Evolutionary conservation across 2,888 invertebrate genomes (phyloP), one percentile per base, ranked within the genome.

Genomic region (Caenorhabditis sp.): DNA sequence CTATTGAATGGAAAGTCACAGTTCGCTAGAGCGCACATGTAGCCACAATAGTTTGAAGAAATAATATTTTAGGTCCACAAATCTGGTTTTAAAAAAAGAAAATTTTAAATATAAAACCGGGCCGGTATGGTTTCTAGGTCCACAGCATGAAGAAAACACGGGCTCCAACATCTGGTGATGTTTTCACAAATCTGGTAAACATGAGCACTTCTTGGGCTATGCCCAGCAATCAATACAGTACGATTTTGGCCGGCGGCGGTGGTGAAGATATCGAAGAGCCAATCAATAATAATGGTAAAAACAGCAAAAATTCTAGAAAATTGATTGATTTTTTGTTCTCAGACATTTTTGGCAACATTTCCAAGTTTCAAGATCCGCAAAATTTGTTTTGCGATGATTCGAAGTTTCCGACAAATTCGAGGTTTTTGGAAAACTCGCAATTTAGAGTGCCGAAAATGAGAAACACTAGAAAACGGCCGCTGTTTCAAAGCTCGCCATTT

Each of bases 201-300:
- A 61, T 65, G 65, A 70, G 65, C 58, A 66, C 70, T 17, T 54
- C 49, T 12, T 70, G 70, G 69, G 62, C n/a, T 31, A 1, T 23
- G 4, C 23, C 55, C 5, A 51, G 51, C 8, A n/a, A 58, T 19
- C 27, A 36, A 36, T 36, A 36, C 27, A 58, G 57, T 58, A 58
- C 57, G 8, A 58, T 58, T 19, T 19, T 58, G 19, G 57, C 57
- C 3, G 24, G 21, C 14, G 57, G 57, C 4, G 57, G 57, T 5
- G 57, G 57, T 19, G 57, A 58, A 55, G 37, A 23, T 24, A 37
- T 17, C 21, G 27, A 43, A 43, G 37, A 62, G 1, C 8, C 8
- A 21, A 51, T 21, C n/a, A 51, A 51, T 1, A 14, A 14, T 19
- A 6, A 31, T 24, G 2, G 59, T 23, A 68, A 36, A 24, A 51